A percentile compares a stretch with the other conserved stretches of the same genome.
Evolutionary conservation across 2,888 invertebrate species (phyloP).

Genomic region (Timandra comae): DNA sequence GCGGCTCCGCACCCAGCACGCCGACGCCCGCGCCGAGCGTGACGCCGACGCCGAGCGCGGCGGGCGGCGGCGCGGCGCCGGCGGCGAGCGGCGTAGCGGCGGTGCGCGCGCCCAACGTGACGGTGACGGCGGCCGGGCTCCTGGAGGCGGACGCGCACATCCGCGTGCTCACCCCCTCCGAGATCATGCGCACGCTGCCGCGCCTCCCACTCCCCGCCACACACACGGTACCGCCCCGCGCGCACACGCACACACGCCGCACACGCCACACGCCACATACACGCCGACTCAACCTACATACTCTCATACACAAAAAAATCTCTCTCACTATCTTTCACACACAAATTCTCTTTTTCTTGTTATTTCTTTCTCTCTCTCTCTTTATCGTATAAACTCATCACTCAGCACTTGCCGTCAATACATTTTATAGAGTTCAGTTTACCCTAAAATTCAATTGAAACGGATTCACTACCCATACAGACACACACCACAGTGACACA

Average conservation of each 20-base stretch:
- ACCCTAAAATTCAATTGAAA: no score
- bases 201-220: constrained; percentile 81
- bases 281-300: constrained; percentile 18
- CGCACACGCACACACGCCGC: constrained; percentile 25
- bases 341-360: no score
- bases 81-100: constrained; percentile 25
- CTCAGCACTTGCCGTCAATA: no score
- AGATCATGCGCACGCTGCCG: constrained; percentile 94
- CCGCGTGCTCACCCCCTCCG: constrained; percentile 91
- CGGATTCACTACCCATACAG: no score
- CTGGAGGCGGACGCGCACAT: constrained; percentile 86
- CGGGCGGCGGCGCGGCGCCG: constrained; percentile 23
- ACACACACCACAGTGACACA: no score
- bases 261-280: constrained; percentile 19
- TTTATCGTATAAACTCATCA: no score
- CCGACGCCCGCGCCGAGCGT: constrained; percentile 81
- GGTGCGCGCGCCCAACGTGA: constrained; percentile 82
- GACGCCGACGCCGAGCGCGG: constrained; percentile 76
- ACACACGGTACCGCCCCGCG: constrained; percentile 21
- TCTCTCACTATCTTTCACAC: no score
- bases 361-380: no score
- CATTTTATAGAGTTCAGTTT: no score
- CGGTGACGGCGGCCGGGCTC: constrained; percentile 79
- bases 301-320: background rate
- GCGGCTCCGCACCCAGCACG: constrained; percentile 24